A percentile compares a stretch with the other conserved stretches of the same genome.
phyloP scores from a whole-genome alignment of 2,888 invertebrate genomes.

The Drosophila kambysellisi region DNA sequence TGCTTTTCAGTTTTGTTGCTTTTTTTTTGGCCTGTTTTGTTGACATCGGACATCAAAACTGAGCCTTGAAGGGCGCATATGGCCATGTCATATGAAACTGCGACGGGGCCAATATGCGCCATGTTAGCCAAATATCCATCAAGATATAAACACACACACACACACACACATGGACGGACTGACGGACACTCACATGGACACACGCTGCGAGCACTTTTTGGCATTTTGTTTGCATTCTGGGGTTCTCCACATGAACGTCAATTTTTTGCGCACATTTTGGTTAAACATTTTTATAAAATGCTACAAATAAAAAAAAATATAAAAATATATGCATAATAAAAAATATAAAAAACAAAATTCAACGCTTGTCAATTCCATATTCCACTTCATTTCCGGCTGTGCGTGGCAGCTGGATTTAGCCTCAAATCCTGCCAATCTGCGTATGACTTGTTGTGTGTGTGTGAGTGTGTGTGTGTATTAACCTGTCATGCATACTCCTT shows the following conservation, averaged over 20 bases:
- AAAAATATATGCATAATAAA: neutral
- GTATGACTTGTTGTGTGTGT: neutral
- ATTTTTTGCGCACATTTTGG: constrained; percentile 34
- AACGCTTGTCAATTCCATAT: constrained; percentile 60
- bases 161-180: neutral
- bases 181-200: neutral
- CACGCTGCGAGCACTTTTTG: constrained; percentile 23
- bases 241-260: constrained; percentile 34
- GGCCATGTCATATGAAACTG: constrained; percentile 34
- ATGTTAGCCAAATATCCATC: constrained; percentile 19
- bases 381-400: constrained; percentile 65
- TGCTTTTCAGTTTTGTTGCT: constrained; percentile 25
- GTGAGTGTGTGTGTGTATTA: constrained; percentile 9
- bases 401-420: constrained; percentile 54
- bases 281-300: constrained; percentile 62
- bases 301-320: constrained; percentile 13
- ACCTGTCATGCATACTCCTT: neutral
- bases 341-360: neutral
- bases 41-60: constrained; percentile 6
- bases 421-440: constrained; percentile 39
- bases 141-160: neutral
- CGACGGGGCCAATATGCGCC: constrained; percentile 39
- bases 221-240: constrained; percentile 40
- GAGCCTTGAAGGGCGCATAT: constrained; percentile 21
- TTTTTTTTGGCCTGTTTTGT: constrained; percentile 1